Evolutionary conservation across 2,888 invertebrate species (phyloP), one percentile per base, ranked within the genome.

Genomic region (Archips xylosteana): DNA sequence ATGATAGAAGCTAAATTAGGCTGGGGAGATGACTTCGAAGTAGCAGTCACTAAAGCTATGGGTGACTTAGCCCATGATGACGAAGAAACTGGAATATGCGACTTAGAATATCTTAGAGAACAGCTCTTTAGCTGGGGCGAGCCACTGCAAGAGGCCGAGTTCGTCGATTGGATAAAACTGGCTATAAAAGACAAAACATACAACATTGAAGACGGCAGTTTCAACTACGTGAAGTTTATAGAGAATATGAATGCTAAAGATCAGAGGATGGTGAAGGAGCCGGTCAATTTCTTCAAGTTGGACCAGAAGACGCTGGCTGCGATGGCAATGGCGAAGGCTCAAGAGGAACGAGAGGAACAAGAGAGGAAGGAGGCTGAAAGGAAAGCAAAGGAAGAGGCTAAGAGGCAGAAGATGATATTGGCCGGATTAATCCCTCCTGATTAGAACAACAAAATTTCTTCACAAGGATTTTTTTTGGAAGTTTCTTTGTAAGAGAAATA

Each of bases 1-100:
- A 94, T 94, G 92, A 87, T 94, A n/a, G 94, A 94, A 82, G 90
- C 89, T 6, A 94, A 94, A 80, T 88, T 92, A 81, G 80, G 74
- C 15, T 89, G 87, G 90, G 92, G 92, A 0, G 94, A 94, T 70
- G 94, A 93, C 59, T 88, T 91, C 39, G 94, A 94, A 75, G 39
- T 80, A 1, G 90, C 79, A 0, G 85, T 94, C 0, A 87, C 85
- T 0, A 87, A 87, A 79, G 92, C 93, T 0, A 88, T 94, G 68
- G 86, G 85, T n/a, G 87, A 87, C 10, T 78, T 94, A 72, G 85
- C 86, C 0, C 90, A 94, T 13, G 94, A 94, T 59, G 91, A 93
- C 3, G 85, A 83, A 70, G 89, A 91, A 77, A 88, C 83, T 6
- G 92, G 92, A 0, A 75, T 85, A 0, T 83, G 83, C 5, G 84